Base-by-base conservation (phyloP, 2,888 invertebrate genomes). In the Heliconius ethilla region DNA sequence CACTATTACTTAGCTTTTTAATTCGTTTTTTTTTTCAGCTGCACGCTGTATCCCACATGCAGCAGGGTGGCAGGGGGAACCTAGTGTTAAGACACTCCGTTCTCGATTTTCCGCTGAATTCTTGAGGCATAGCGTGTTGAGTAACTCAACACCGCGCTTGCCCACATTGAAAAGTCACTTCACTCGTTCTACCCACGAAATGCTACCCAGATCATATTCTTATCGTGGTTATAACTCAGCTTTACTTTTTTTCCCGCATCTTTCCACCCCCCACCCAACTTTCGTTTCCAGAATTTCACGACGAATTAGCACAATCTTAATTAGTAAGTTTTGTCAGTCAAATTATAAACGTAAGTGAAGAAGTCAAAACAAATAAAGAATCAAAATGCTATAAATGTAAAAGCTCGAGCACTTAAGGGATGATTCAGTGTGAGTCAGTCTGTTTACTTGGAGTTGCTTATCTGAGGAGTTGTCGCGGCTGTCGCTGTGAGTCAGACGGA, bases 371-470 rank as follows among this genome's bases (percentile, higher is more conserved):
- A 25, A 40, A 65, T 18, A 55, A 55, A 65, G 29, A 22, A 33
- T 40, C 55, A 62, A 72, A 33, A 6, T 33, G 40, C 55, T 59
- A 37, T 37, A 59, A 33, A 72, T 37, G 7, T n/a, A 29, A 55
- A 33, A 63, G 63, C 55, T 67, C 29, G 51, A 29, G 22, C 37
- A 51, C 51, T 29, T 33, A 55, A 45, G 66, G 70, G 76, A 72
- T 51, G 76, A 77, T 77, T 76, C 76, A 76, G 72, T 66, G 76
- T 74, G 74, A 74, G 63, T 74, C 74, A 74, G 29, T 59, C 22
- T 74, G 74, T 74, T 74, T 63, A 29, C 74, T 74, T 62, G 27
- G 2, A 40, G 18, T 65, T 25, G 11, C 15, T 63, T 74, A 74
- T 74, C 74, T 65, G n/a, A 45, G 63, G 45, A 65, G 22, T 63